phyloP scores from a whole-genome alignment of 2,113 vertebrate species.

The Saimiri boliviensis region DNA sequence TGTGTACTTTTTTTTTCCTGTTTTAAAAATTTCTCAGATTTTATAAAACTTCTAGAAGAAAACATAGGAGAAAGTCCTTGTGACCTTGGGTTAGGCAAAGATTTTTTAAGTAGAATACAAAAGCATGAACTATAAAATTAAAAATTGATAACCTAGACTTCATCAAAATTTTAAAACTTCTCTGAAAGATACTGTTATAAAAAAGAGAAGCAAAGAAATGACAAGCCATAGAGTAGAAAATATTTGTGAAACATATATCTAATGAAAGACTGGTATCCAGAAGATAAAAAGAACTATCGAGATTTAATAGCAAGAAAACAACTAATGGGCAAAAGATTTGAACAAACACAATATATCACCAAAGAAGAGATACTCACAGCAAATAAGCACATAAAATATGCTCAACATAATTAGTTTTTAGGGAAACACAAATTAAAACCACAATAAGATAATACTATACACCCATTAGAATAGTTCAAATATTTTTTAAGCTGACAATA shows the following conservation, averaged over 20 bases:
- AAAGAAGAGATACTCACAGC: neutral
- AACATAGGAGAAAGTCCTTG: neutral
- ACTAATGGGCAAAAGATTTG: neutral
- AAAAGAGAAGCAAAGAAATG: neutral
- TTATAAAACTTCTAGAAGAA: slow-evolving; percentile 1
- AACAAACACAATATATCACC: neutral
- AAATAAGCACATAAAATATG: neutral
- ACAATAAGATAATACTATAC: neutral
- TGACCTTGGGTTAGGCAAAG: neutral
- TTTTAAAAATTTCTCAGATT: neutral
- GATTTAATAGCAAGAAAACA: slow-evolving; percentile 6
- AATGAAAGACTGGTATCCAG: neutral
- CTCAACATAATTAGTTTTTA: neutral
- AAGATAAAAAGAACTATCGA: neutral
- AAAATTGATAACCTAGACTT: neutral
- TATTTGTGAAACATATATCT: neutral
- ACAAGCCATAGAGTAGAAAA: neutral
- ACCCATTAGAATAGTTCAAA: neutral
- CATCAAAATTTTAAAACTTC: neutral
- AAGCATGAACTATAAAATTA: neutral
- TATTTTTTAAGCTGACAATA: neutral
- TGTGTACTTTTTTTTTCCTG: neutral
- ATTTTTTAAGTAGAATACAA: neutral
- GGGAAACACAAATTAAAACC: neutral
- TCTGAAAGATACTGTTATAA: neutral